Percentiles rank a stretch among this genome's conserved stretches.
Evolutionary conservation across 2,113 vertebrate genomes (phyloP).

Genomic region (Melospiza georgiana): DNA sequence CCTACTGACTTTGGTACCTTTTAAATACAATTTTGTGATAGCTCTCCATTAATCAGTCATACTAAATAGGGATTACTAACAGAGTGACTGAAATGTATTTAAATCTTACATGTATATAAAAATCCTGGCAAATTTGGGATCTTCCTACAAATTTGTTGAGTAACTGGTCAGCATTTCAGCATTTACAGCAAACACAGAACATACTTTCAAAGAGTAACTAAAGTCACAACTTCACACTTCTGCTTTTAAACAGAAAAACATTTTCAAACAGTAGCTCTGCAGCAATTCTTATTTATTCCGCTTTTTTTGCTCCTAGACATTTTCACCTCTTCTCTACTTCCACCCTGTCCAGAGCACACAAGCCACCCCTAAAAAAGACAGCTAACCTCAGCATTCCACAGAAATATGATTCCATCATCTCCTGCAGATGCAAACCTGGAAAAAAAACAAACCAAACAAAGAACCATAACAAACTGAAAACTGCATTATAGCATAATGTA

Average conservation of each 20-base stretch:
- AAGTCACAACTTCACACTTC: not conserved
- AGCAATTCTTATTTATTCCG: not conserved
- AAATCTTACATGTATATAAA: not conserved
- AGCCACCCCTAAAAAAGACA: not conserved
- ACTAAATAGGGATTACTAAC: not conserved
- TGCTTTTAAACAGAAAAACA: not conserved
- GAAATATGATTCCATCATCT: slow-evolving; percentile 89
- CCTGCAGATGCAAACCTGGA: slow-evolving; percentile 93
- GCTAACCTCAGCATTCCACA: slow-evolving; percentile 91
- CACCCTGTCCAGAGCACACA: not conserved
- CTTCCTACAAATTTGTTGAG: not conserved
- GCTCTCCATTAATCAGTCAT: not conserved
- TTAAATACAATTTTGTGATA: not conserved
- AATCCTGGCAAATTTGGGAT: not conserved
- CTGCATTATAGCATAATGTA: not conserved
- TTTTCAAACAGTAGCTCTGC: not conserved
- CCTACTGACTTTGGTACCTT: not conserved
- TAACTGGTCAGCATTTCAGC: not conserved
- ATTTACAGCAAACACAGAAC: not conserved
- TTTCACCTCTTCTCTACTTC: not conserved
- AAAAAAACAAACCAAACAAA: not conserved
- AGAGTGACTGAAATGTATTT: not conserved
- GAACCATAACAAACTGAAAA: not conserved
- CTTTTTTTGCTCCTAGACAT: not conserved
- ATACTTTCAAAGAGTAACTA: not conserved